These are phyloP conservation scores for Callaeas wilsoni DNA, from an alignment of 2,113 vertebrate species.

Conservation along the genomic window DNA sequence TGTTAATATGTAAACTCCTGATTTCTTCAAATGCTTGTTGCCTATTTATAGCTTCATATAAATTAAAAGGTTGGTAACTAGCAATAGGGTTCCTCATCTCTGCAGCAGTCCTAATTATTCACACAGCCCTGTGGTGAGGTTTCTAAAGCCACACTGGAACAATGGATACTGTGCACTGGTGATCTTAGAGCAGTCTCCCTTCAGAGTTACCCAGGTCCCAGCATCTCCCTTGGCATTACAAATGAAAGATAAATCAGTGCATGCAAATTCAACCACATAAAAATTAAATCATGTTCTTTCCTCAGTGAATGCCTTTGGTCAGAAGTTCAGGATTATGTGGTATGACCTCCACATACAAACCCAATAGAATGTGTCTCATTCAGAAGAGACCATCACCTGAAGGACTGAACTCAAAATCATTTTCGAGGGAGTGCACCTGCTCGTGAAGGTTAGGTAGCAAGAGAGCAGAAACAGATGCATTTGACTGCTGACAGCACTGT, in stretches of 20 bases:
- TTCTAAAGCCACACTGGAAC: neutral
- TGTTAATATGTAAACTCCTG: neutral
- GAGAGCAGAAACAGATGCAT: neutral
- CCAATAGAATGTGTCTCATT: neutral
- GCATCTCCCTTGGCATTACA: neutral
- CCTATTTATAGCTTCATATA: neutral
- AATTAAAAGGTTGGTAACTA: neutral
- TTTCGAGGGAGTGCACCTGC: neutral
- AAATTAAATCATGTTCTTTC: neutral
- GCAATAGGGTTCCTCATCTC: neutral
- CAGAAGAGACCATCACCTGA: neutral
- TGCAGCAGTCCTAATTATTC: neutral
- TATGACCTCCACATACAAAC: accelerated
- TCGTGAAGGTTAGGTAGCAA: neutral
- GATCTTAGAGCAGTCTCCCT: neutral
- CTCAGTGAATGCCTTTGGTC: neutral
- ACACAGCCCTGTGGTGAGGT: neutral
- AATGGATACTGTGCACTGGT: neutral
- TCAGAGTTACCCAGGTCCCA: neutral
- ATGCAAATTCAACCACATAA: neutral
- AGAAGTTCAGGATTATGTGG: neutral
- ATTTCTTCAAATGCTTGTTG: neutral
- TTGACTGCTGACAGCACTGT: neutral
- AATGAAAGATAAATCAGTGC: neutral
- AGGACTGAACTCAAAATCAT: neutral